Percentiles rank a stretch among this genome's conserved stretches.
Evolutionary conservation across 2,888 invertebrate species (phyloP).

Genomic region (Phytoseiulus persimilis): DNA sequence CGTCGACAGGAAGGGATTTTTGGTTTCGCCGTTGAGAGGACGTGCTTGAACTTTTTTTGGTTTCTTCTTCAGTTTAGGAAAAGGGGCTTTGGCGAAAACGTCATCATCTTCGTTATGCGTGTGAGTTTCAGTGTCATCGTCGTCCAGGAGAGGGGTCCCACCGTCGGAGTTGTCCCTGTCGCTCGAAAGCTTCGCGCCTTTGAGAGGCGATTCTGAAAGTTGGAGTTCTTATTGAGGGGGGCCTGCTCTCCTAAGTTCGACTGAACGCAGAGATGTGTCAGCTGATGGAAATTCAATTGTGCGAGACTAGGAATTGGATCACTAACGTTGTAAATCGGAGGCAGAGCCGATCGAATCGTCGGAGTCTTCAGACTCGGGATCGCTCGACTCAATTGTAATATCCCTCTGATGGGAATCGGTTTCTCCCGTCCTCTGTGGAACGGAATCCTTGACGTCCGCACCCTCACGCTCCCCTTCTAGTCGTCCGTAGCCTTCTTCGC

Average conservation of each 20-base stretch:
- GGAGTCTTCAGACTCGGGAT: constrained; percentile 42
- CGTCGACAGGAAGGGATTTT: not conserved
- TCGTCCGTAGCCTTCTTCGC: not conserved
- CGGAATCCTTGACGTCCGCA: not conserved
- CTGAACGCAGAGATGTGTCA: too few species aligned
- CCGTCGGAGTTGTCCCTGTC: constrained; percentile 54
- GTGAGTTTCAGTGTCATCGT: constrained; percentile 60
- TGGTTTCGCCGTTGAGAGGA: not conserved
- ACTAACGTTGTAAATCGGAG: constrained; percentile 57
- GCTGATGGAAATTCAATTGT: too few species aligned
- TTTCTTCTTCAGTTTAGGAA: constrained; percentile 48
- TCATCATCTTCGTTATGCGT: constrained; percentile 52
- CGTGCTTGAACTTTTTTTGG: constrained; percentile 38
- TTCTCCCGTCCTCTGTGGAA: not conserved
- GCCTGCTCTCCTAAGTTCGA: too few species aligned
- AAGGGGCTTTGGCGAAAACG: constrained; percentile 65
- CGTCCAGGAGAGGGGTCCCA: constrained; percentile 64
- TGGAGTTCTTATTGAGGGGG: not conserved
- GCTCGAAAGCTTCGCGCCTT: not conserved
- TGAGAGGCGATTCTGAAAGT: not conserved
- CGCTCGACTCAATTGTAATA: not conserved
- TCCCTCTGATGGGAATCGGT: not conserved
- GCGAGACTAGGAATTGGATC: too few species aligned
- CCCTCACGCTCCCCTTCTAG: not conserved
- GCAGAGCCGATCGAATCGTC: constrained; percentile 65